A percentile compares a stretch with the other conserved stretches of the same genome.
These are phyloP conservation scores for Electrona antarctica DNA, from an alignment of 2,113 vertebrate genomes.

Conservation along the genomic window DNA sequence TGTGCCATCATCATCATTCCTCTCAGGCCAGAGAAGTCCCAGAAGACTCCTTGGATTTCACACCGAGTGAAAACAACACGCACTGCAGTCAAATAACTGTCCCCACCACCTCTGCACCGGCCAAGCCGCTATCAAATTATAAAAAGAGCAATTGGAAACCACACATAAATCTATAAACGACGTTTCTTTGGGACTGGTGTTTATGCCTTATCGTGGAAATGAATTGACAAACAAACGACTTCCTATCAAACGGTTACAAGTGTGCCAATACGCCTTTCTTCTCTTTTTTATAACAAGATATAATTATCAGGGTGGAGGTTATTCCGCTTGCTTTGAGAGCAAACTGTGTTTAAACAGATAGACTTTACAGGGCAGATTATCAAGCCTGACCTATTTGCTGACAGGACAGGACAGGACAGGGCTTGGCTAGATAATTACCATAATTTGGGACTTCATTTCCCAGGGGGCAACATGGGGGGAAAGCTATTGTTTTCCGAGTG, in stretches of 20 bases:
- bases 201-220: neutral
- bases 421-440: conserved; percentile 66
- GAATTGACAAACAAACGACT: too few species aligned
- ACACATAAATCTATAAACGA: conserved; percentile 19
- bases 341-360: conserved; percentile 42
- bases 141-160: conserved; percentile 26
- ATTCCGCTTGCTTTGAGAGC: conserved; percentile 57
- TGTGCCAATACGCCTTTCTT: too few species aligned
- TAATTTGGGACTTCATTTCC: conserved; percentile 63
- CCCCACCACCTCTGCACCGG: neutral
- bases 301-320: conserved; percentile 11
- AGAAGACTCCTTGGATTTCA: conserved; percentile 49
- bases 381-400: conserved; percentile 52
- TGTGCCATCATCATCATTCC: conserved; percentile 44
- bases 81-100: conserved; percentile 17
- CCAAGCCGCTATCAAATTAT: conserved; percentile 45
- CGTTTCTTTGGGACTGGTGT: neutral
- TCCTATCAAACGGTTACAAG: too few species aligned
- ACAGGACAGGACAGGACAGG: conserved; percentile 45
- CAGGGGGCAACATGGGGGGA: conserved; percentile 15
- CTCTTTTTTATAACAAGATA: neutral
- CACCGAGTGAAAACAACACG: conserved; percentile 53
- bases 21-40: conserved; percentile 39
- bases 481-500: conserved; percentile 5
- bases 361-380: conserved; percentile 28